Conservation (phyloP, 2,797 vertebrate genomes). For the Orestias chungarensis region DNA sequence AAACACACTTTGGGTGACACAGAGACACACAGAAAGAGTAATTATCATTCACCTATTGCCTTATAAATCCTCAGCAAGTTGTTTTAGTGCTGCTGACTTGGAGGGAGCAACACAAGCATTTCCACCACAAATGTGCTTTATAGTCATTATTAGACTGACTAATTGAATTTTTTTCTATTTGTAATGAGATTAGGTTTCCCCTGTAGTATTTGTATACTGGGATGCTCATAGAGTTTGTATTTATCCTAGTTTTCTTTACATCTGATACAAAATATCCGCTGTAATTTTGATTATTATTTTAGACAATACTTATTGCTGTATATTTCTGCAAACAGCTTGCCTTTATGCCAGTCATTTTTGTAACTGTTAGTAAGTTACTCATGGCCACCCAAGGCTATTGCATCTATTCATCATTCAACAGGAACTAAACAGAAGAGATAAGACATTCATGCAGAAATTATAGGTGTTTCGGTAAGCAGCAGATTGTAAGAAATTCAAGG, state of each 20-base stretch:
- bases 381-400: constrained; percentile 8
- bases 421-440: neutral
- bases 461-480: constrained; percentile 2
- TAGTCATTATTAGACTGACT: constrained; percentile 64
- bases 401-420: constrained; percentile 5
- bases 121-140: constrained; percentile 60
- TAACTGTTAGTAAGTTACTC: neutral
- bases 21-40: constrained; percentile 45
- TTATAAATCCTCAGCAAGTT: constrained; percentile 61
- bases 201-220: constrained; percentile 32
- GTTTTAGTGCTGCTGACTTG: constrained; percentile 61
- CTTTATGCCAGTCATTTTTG: constrained; percentile 16
- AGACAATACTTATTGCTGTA: neutral
- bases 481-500: constrained; percentile 4
- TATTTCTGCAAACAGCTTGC: constrained; percentile 2
- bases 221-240: constrained; percentile 11
- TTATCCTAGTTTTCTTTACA: constrained; percentile 15
- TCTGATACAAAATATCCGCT: neutral
- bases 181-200: constrained; percentile 63
- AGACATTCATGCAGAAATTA: neutral
- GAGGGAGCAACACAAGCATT: constrained; percentile 45
- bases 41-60: constrained; percentile 54
- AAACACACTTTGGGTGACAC: constrained; percentile 57
- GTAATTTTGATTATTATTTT: constrained; percentile 15
- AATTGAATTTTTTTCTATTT: constrained; percentile 73